Base-by-base conservation (phyloP, 2,113 vertebrate species). In the Brachyistius frenatus region DNA sequence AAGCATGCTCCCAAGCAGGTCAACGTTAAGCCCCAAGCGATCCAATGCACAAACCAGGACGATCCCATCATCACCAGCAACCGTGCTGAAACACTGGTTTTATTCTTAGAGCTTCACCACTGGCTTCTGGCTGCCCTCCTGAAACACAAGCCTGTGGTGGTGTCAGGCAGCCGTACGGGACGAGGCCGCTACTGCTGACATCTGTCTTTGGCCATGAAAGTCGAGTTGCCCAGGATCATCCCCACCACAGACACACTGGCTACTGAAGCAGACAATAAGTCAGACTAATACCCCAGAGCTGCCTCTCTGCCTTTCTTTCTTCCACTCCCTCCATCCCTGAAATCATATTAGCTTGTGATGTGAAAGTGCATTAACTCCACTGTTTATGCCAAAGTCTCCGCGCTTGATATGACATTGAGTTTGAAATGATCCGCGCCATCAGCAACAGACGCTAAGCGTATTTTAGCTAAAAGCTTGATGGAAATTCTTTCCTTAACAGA, bases 321-420 rank as follows among this genome's bases (percentile, higher is more conserved):
- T 81, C 83, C 85, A 83, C 84, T 78, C 66, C 64, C 61, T 89
- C 86, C 81, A 87, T 90, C 80, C 83, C 83, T 73, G 72, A 89
- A 93, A 93, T 93, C 88, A 81, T 79, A 90, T 93, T 91, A 92
- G 78, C 76, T 73, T 68, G 65, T 87, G 84, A 90, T 87, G 85
- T 76, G 74, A 86, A 89, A 89, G 87, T 88, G 84, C 86, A 93
- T 93, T 91, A 91, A 89, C 71, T 81, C 76, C 31, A 58, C 80
- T 83, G 89, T 90, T 91, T 76, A 79, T 75, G 69, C 83, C 80
- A 78, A 85, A 69, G 80, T 80, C 80, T 83, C 72, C 44, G 77
- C 15, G 37, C 78, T 78, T 65, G 64, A 84, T 85, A 83, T 56
- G 82, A 83, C 80, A 80, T 88, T 37, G 56, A 56, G 56, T 85